Evolutionary conservation across 2,113 vertebrate genomes (phyloP), one percentile per base, ranked within the genome.

Genomic region (Prochilodus magdalenae): DNA sequence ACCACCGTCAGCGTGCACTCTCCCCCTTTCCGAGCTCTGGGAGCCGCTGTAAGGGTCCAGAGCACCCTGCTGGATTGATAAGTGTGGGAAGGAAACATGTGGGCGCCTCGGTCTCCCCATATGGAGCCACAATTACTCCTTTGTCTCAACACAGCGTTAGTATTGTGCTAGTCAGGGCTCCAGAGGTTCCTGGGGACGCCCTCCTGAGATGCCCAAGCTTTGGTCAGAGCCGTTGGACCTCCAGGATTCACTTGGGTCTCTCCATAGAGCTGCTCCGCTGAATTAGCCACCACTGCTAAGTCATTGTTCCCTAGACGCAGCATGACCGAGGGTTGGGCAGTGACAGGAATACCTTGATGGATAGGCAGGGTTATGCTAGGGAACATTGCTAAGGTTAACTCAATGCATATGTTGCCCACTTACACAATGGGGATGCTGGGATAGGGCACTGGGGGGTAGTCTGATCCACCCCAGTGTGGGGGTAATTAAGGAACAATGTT

Each of bases 151-250:
- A 92, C 91, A 93, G 91, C 84, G 89, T 92, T 87, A 87, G 89
- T 83, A 93, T 93, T 94, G 91, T 92, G 87, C 87, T 90, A 89
- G 92, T 89, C 91, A 87, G 89, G 90, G 89, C 92, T 93, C 90
- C 88, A 91, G 86, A 90, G 88, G 85, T 59, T 78, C 84, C 86
- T 85, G 84, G 85, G 87, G 91, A 89, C 88, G 89, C 85, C 85
- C 88, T 87, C 84, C 86, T 47, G 33, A 62, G 73, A 67, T 74
- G 75, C 60, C 73, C 47, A 20, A 74, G 36, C 44, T 57, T 83
- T 71, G 72, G 71, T 79, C 77, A 77, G 79, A 84, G 83, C 75
- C 83, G 36, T 78, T 73, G 59, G 62, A 60, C 62, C 76, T 73
- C 69, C 29, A 84, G 22, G 59, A 33, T 72, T 69, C 51, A 57